These are phyloP conservation scores for Neoitamus cyanurus DNA, from an alignment of 2,888 invertebrate genomes.

Conservation along the genomic window DNA sequence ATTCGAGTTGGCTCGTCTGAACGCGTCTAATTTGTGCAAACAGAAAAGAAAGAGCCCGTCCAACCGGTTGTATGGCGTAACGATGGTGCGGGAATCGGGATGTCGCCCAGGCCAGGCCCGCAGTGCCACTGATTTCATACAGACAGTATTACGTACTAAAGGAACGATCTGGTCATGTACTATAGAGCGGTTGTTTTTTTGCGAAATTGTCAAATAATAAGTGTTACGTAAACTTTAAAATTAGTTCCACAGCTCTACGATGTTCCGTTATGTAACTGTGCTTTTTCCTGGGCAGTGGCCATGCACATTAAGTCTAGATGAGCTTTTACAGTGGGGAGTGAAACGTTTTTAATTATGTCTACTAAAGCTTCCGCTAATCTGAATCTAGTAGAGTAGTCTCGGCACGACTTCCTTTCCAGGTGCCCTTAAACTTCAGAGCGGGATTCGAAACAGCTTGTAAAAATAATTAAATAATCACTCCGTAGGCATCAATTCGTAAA, in stretches of 20 bases:
- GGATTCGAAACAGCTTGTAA: too few relatives aligned
- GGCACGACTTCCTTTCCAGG: too few relatives aligned
- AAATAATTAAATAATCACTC: too few relatives aligned
- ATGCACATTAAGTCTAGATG: background rate
- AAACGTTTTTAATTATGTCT: background rate
- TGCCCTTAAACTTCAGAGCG: too few relatives aligned
- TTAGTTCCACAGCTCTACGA: background rate
- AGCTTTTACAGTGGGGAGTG: conserved; percentile 14
- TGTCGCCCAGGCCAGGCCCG: background rate
- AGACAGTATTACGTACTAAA: background rate
- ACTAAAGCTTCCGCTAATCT: background rate
- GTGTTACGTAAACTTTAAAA: conserved; percentile 18
- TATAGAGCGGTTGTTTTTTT: background rate
- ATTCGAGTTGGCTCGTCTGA: background rate
- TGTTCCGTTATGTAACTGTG: conserved; percentile 28
- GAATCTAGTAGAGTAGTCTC: background rate
- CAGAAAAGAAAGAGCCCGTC: background rate
- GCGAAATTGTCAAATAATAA: background rate
- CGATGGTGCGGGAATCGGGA: background rate
- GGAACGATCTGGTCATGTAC: background rate
- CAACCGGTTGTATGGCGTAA: background rate
- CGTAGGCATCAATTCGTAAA: too few relatives aligned
- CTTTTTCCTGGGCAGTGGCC: conserved; percentile 28
- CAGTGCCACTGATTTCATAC: background rate
- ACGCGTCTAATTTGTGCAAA: background rate